Evolutionary conservation across 2,888 invertebrate genomes (phyloP), one percentile per base, ranked within the genome.

Genomic region (Piscicola geometra): DNA sequence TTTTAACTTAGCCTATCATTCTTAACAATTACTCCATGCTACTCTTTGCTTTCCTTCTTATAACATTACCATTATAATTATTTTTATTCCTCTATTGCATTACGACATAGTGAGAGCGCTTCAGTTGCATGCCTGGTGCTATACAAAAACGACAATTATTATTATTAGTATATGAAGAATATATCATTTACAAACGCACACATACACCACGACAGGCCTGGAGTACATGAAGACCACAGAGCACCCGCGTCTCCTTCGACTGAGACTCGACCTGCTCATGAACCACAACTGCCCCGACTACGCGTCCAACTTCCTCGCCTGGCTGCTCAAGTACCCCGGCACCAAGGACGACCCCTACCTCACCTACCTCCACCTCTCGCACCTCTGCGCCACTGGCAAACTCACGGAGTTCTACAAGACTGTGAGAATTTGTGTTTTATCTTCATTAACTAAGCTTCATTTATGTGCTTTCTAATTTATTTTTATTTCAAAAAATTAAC

Each of bases 311-410:
- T 73, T 73, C 33, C 36, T 73, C 12, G 33, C 41, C 15, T 73
- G 73, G 73, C 52, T 73, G 60, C 41, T 73, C 56, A 64, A 60
- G n/a, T 73, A 35, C 25, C 36, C 50, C 1, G 73, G 28, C 33
- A 73, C 73, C 35, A 60, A 60, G 35, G 73, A 73, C n/a, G 73
- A 73, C 25, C 73, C 47, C 9, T 73, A 73, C 33, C 56, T 73
- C 12, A 73, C 52, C 35, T 73, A 73, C 35, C 64, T 73, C 25
- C 73, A 64, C 41, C 64, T 73, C 3, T 73, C 73, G 15, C 52
- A 73, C 52, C 36, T 73, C 21, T 73, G 47, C 30, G 56, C 56
- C 64, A 73, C 73, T 12, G 73, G 73, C 3, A 32, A 35, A 28
- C 52, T 73, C 25, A n/a, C 33, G n/a, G 64, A 73, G 60, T 73